Evolutionary conservation across 1,140 invertebrate genomes (phyloP), one percentile per base, ranked within the genome.

Genomic region (Aphelenchoides avenae): DNA sequence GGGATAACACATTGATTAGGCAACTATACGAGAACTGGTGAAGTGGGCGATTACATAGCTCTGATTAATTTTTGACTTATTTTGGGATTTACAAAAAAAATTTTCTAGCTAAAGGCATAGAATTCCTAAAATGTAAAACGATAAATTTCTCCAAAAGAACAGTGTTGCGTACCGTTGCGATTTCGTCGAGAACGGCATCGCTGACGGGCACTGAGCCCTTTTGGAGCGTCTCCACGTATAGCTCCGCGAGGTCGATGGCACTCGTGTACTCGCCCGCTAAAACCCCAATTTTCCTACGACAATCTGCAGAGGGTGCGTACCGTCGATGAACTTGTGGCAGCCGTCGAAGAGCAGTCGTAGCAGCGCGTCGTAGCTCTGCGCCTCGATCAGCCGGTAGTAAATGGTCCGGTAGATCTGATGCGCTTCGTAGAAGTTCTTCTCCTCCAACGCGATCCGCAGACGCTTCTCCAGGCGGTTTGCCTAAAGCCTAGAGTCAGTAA

Each of bases 321-420:
- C 63, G 22, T 63, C 20, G 24, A 26, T 27, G 11, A 67, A 46
- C 5, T n/a, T 63, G 26, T 48, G 33, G 37, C 27, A 24, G 20
- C 22, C 50, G n/a, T 53, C 33, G 13, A 34, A 40, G 11, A 64
- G 20, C n/a, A 64, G 42, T 6, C 46, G 39, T 13, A 48, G 26
- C 13, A 64, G 37, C 41, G 56, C 30, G 9, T 55, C 54, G 18
- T 47, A 33, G 9, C 31, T 29, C n/a, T 40, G n/a, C 20, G 30
- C 31, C 22, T 37, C 66, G 15, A 53, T 26, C 37, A 46, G 20
- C 31, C 61, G 43, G 42, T 43, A 42, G 34, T 34, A 64, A 3
- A 64, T n/a, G 13, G 62, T 64, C 13, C 61, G 27, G n/a, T 48
- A 27, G 22, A 67, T 55, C n/a, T 64, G 61, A 67, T 64, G 61